Evolutionary conservation across 1,140 invertebrate genomes (phyloP).

Genomic region (Tribolium castaneum): DNA sequence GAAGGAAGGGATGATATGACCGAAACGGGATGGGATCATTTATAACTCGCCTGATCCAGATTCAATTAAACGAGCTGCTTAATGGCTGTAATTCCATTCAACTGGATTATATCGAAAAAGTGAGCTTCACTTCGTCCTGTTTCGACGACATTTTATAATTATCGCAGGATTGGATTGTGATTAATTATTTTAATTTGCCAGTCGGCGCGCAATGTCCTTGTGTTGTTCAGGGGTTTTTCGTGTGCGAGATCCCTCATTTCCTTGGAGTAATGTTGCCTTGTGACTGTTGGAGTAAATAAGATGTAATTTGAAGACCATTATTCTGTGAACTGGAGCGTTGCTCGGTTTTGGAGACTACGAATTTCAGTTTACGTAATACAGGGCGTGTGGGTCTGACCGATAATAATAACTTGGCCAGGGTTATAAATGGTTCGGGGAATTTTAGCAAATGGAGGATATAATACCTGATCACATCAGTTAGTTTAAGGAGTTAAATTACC

Average conservation of each 20-base stretch:
- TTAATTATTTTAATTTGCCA: neutral
- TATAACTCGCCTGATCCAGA: slow-evolving; percentile 28
- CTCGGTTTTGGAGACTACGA: neutral
- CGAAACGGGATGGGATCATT: slow-evolving; percentile 29
- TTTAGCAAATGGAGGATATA: neutral
- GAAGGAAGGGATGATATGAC: slow-evolving; percentile 28
- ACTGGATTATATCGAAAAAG: slow-evolving; percentile 32
- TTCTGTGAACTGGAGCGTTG: slow-evolving; percentile 4
- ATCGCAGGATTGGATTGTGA: neutral
- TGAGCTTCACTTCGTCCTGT: neutral
- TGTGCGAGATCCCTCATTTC: neutral
- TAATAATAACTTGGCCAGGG: neutral
- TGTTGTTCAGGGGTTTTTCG: neutral
- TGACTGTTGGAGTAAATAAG: slow-evolving; percentile 4
- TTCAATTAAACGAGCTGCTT: slow-evolving; percentile 34
- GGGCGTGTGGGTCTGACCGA: neutral
- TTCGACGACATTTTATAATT: slow-evolving; percentile 18
- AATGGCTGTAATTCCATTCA: slow-evolving; percentile 35
- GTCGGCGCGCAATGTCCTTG: neutral
- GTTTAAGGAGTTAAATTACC: too few species aligned
- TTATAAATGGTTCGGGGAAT: neutral
- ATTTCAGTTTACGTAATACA: neutral
- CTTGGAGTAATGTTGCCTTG: neutral
- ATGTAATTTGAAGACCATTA: slow-evolving; percentile 27
- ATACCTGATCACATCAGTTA: too few species aligned